These are phyloP conservation scores for Nothocercus nigrocapillus DNA, from an alignment of 2,113 vertebrate species.

Conservation along the genomic window DNA sequence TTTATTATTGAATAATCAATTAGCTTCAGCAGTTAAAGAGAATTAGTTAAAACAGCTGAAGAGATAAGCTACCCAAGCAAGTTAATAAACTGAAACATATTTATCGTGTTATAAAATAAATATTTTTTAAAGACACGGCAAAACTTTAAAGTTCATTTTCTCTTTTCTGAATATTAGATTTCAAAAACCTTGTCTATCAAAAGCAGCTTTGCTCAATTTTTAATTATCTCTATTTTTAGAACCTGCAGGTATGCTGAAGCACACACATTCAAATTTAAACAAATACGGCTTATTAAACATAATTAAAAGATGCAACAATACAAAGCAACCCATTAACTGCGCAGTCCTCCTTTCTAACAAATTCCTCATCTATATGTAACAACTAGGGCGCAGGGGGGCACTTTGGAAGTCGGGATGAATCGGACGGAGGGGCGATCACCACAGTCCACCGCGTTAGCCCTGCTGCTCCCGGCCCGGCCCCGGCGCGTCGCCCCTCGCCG, in stretches of 20 bases:
- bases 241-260: background rate
- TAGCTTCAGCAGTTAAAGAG: background rate
- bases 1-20: background rate
- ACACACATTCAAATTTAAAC: background rate
- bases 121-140: background rate
- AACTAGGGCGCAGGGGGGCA: background rate
- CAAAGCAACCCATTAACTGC: background rate
- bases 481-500: background rate
- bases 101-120: background rate
- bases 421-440: too few species aligned
- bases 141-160: background rate
- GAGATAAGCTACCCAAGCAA: background rate
- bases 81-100: background rate
- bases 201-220: background rate
- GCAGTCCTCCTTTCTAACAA: background rate
- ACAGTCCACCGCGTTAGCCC: too few species aligned
- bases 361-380: background rate
- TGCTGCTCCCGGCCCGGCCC: too few species aligned
- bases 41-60: background rate
- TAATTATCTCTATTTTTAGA: background rate
- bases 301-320: background rate
- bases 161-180: background rate
- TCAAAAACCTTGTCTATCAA: background rate
- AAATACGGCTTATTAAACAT: background rate
- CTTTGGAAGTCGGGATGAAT: background rate